These are phyloP conservation scores for Balearica regulorum DNA, from an alignment of 2,797 vertebrate species.

Conservation along the genomic window DNA sequence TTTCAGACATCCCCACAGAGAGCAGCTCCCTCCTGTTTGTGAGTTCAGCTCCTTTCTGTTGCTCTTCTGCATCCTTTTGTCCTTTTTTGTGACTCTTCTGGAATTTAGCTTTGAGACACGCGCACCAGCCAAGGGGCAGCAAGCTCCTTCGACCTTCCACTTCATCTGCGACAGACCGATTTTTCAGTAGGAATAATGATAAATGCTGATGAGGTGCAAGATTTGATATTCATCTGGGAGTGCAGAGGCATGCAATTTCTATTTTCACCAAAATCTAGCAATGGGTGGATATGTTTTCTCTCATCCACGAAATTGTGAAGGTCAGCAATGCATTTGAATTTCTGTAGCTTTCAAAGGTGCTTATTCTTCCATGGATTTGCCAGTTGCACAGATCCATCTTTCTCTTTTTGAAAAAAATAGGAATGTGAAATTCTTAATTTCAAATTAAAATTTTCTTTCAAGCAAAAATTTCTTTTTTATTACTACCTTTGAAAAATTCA, in stretches of 20 bases:
- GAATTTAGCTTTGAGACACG: background rate
- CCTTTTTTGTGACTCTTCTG: background rate
- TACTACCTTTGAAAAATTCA: background rate
- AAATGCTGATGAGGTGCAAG: constrained; percentile 42
- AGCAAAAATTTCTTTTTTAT: background rate
- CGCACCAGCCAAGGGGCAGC: background rate
- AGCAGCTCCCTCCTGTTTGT: background rate
- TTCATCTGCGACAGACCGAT: background rate
- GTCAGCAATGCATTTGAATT: background rate
- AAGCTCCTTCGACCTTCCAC: background rate
- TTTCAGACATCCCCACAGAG: background rate
- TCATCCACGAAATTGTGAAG: background rate
- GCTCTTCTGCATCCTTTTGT: background rate
- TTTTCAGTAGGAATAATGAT: background rate
- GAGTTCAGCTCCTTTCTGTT: background rate
- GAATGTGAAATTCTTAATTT: background rate
- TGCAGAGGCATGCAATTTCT: background rate
- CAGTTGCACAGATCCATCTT: background rate
- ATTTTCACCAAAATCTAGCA: background rate
- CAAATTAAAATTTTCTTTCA: background rate
- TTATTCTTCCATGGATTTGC: background rate
- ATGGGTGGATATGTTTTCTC: background rate
- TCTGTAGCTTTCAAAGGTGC: background rate
- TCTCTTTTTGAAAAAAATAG: background rate
- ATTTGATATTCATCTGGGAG: background rate